Percentiles rank a stretch among this genome's conserved stretches.
These are phyloP conservation scores for Trachymyrmex cornetzi DNA, from an alignment of 1,140 invertebrate genomes.

Conservation along the genomic window DNA sequence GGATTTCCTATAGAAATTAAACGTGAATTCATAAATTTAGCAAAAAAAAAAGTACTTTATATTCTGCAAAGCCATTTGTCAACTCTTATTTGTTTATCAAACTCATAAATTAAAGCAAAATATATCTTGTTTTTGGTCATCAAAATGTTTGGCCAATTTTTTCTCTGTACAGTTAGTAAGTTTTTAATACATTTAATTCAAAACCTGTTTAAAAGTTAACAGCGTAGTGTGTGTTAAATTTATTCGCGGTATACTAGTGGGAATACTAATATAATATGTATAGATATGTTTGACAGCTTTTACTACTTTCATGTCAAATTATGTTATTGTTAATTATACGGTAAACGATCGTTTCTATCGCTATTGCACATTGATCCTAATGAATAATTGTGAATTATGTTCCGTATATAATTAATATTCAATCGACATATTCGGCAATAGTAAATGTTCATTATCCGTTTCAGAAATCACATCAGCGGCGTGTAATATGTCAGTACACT, in stretches of 20 bases:
- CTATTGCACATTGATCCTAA: not conserved
- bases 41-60: not conserved
- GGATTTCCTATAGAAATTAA: not conserved
- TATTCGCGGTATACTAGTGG: not conserved
- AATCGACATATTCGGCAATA: slow-evolving; percentile 11
- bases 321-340: slow-evolving; percentile 5
- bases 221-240: not conserved
- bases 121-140: not conserved
- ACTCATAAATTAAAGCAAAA: not conserved
- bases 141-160: not conserved
- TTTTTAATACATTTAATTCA: not conserved
- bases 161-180: slow-evolving; percentile 3
- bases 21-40: not conserved
- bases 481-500: slow-evolving; percentile 15
- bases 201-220: slow-evolving; percentile 7
- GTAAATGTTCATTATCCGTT: slow-evolving; percentile 46
- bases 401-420: slow-evolving; percentile 60
- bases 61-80: not conserved
- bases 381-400: slow-evolving; percentile 38
- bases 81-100: not conserved
- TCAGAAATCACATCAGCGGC: slow-evolving; percentile 37
- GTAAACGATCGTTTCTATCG: slow-evolving; percentile 53
- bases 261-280: not conserved
- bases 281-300: not conserved
- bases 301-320: slow-evolving; percentile 16